Percentiles rank a stretch among this genome's conserved stretches.
phyloP scores from a whole-genome alignment of 2,888 invertebrate genomes.

The Steinernema hermaphroditum region DNA sequence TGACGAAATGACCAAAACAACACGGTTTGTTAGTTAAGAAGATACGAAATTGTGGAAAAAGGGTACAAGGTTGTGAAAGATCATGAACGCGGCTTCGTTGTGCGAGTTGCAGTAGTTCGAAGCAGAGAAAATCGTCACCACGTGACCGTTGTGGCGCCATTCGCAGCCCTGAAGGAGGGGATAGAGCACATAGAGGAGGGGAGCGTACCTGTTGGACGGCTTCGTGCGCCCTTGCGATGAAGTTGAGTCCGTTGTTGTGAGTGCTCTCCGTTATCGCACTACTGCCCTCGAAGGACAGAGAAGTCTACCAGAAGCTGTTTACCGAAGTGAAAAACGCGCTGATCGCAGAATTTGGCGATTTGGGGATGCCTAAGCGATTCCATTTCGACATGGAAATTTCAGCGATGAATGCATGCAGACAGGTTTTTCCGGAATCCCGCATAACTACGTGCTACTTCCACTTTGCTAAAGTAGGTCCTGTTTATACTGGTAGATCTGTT shows the following conservation, averaged over 20 bases:
- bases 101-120: background rate
- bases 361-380: background rate
- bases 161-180: background rate
- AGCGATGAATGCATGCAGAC: background rate
- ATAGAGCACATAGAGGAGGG: background rate
- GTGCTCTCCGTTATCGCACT: background rate
- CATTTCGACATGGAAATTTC: background rate
- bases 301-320: background rate
- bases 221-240: slow-evolving; percentile 8
- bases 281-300: background rate
- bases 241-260: background rate
- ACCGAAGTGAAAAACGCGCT: background rate
- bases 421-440: no score
- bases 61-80: background rate
- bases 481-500: no score
- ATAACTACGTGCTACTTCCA: no score
- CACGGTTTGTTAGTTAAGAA: background rate
- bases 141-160: background rate
- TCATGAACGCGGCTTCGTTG: background rate
- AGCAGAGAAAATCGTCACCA: slow-evolving; percentile 2
- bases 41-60: background rate
- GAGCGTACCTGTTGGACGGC: background rate
- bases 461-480: no score
- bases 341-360: background rate
- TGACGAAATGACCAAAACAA: background rate